Evolutionary conservation across 2,113 vertebrate genomes (phyloP).

Genomic region (Ammodytes marinus): DNA sequence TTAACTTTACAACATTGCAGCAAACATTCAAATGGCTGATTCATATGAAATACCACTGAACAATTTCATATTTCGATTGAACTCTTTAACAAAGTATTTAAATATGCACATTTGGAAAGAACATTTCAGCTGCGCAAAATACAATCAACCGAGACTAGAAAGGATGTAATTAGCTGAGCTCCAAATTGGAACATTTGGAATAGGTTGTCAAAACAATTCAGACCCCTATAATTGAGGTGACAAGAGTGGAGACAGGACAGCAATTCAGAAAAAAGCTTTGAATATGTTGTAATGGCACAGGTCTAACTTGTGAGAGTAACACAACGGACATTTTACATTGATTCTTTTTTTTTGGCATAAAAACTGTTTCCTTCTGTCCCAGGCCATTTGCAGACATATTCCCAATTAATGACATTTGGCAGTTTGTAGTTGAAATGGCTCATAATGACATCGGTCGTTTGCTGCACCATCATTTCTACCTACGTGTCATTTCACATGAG

Average conservation of each 20-base stretch:
- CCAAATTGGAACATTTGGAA: not conserved
- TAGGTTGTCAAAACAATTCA: constrained; percentile 24
- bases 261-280: not conserved
- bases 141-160: not conserved
- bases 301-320: constrained; percentile 9
- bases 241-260: constrained; percentile 9
- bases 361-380: constrained; percentile 39
- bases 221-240: constrained; percentile 6
- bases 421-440: constrained; percentile 25
- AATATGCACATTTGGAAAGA: not conserved
- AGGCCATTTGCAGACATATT: constrained; percentile 36
- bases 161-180: not conserved
- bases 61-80: not conserved
- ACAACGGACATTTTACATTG: constrained; percentile 39
- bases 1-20: not conserved
- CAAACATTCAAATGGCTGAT: not conserved
- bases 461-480: constrained; percentile 43
- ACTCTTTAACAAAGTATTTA: no score
- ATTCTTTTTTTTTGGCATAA: constrained; percentile 9
- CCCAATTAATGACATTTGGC: constrained; percentile 47
- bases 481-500: constrained; percentile 46
- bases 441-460: constrained; percentile 8
- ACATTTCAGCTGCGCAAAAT: not conserved
- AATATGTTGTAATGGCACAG: not conserved
- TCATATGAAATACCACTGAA: not conserved